Base-by-base conservation (phyloP, 2,113 vertebrate species). In the Pseudopodoces humilis region DNA sequence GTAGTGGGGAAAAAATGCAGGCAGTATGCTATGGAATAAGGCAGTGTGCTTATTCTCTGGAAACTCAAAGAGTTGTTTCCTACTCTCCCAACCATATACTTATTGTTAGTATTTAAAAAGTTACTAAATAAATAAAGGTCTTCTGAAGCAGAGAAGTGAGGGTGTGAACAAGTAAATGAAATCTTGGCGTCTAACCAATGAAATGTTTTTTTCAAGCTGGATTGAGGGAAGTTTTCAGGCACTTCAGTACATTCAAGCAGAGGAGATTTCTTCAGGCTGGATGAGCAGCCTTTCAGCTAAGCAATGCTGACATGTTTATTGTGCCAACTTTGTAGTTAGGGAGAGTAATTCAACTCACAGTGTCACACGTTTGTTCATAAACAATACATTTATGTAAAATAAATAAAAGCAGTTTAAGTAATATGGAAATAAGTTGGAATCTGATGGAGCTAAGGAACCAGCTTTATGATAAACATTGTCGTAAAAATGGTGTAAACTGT, bases 81-180 rank as follows among this genome's bases (percentile, higher is more conserved):
- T 62, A 28, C 60, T 65, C 47, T 85, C 31, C 33, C 76, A 22
- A 58, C 7, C 1, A 4, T 15, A 23, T 7, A 33, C 20, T 16
- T 86, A 28, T 23, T 88, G 20, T 30, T 64, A 71, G n/a, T 60
- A 83, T 78, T 95, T 96, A 88, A 92, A 96, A 46, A 60, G 30
- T n/a, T 46, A 69, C 10, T 78, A 41, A 75, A 2, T 52, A 89
- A 75, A 35, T 30, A 53, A 46, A 89, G 3, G 6, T 50, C 83
- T 92, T 68, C 28, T 65, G 69, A 79, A 60, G 18, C 46, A 83
- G 55, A 50, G 37, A 84, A 84, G 6, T 23, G 25, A 87, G 4
- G 2, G 7, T 78, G 18, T 24, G 28, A 82, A 16, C 52, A 90
- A 90, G 17, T 21, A 74, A 81, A 56, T 30, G 15, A 84, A 83